Evolutionary conservation across 2,113 vertebrate genomes (phyloP).

Genomic region (Trichomycterus rosablanca): DNA sequence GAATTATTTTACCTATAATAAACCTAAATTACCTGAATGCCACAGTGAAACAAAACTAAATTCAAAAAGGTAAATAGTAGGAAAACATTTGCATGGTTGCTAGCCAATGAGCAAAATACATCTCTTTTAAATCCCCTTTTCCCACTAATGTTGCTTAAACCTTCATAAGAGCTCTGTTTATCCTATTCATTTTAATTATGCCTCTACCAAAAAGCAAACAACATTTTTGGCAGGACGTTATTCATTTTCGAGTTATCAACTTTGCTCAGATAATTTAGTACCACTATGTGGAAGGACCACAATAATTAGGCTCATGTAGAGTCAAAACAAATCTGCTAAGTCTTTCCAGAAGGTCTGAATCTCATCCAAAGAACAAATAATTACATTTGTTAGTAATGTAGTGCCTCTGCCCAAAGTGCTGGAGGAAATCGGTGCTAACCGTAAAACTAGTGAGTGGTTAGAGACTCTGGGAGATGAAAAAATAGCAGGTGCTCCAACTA

Average conservation of each 20-base stretch:
- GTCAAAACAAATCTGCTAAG: slow-evolving; percentile 19
- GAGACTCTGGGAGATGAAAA: slow-evolving; percentile 15
- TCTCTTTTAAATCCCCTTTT: neutral
- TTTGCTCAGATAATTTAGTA: neutral
- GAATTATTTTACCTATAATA: too few species aligned
- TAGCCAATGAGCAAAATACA: too few species aligned
- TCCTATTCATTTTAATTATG: neutral
- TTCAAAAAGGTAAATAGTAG: too few species aligned
- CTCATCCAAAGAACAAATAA: slow-evolving; percentile 13
- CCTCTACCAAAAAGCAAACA: neutral
- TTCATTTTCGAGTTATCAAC: neutral
- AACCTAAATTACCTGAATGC: too few species aligned
- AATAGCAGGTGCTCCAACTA: slow-evolving; percentile 31
- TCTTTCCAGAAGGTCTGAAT: slow-evolving; percentile 15
- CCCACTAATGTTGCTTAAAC: neutral
- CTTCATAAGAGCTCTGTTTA: neutral
- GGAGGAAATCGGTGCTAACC: neutral
- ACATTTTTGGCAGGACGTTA: neutral
- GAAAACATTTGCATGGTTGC: too few species aligned
- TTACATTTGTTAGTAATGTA: slow-evolving; percentile 12
- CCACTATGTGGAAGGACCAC: neutral
- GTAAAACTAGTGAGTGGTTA: neutral
- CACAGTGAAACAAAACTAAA: too few species aligned
- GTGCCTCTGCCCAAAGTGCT: slow-evolving; percentile 18
- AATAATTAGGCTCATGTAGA: slow-evolving; percentile 10